These are phyloP conservation scores for Pecten maximus DNA, from an alignment of 2,888 invertebrate species.

Conservation along the genomic window DNA sequence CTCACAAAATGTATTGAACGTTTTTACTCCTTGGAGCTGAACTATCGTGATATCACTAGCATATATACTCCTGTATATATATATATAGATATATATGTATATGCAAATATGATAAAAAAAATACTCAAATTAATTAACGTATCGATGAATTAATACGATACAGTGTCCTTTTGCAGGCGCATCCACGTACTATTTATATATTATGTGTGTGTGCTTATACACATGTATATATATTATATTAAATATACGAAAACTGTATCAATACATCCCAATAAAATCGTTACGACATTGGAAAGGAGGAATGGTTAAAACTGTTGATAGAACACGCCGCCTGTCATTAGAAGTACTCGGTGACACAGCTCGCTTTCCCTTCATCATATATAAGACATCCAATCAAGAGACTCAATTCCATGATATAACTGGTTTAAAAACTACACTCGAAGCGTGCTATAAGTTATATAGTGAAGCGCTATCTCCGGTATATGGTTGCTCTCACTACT, in stretches of 20 bases:
- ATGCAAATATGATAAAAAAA: background rate
- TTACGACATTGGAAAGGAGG: background rate
- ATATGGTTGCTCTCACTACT: constrained; percentile 18
- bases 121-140: background rate
- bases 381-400: background rate
- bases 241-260: background rate
- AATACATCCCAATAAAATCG: constrained; percentile 1
- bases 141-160: background rate
- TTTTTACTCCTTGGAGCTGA: background rate
- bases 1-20: constrained; percentile 27
- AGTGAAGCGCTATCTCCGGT: background rate
- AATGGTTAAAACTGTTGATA: constrained; percentile 17
- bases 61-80: background rate
- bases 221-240: background rate
- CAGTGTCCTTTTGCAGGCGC: background rate
- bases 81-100: background rate
- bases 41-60: background rate
- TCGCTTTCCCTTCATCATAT: background rate
- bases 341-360: background rate
- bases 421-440: background rate
- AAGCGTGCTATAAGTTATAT: background rate
- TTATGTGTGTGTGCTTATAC: background rate
- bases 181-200: background rate
- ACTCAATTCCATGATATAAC: constrained; percentile 21
- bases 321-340: background rate